A percentile compares a stretch with the other conserved stretches of the same genome.
These are phyloP conservation scores for Myathropa florea DNA, from an alignment of 2,888 invertebrate genomes.

Conservation along the genomic window DNA sequence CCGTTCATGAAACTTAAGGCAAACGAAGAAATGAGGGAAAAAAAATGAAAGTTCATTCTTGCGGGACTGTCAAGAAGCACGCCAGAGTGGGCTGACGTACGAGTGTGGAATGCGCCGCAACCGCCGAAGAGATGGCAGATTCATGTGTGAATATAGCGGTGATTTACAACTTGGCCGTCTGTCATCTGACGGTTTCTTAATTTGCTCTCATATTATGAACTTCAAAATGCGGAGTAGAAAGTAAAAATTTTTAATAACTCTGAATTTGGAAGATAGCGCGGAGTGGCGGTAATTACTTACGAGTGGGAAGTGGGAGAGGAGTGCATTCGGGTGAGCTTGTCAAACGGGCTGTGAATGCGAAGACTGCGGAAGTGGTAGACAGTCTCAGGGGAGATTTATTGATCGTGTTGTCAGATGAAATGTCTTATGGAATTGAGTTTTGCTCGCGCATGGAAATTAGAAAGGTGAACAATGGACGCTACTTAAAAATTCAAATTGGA, in stretches of 20 bases:
- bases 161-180: conserved; percentile 10
- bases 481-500: not conserved
- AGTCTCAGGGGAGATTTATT: conserved; percentile 19
- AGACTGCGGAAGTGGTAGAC: not conserved
- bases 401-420: conserved; percentile 16
- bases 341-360: not conserved
- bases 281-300: not conserved
- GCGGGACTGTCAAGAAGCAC: too few relatives aligned
- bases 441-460: conserved; percentile 20
- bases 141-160: conserved; percentile 18
- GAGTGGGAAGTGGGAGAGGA: not conserved
- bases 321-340: not conserved
- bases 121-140: not conserved
- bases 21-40: not conserved
- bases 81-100: not conserved
- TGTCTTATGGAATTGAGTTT: conserved; percentile 8
- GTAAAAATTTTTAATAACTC: not conserved
- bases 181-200: conserved; percentile 16
- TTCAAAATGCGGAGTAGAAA: not conserved
- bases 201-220: conserved; percentile 2
- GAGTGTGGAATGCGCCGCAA: not conserved
- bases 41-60: not conserved
- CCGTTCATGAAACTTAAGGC: too few relatives aligned
- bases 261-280: not conserved
- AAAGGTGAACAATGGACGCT: conserved; percentile 27